Percentiles rank a stretch among this genome's conserved stretches.
phyloP scores from a whole-genome alignment of 92 coral and sea anemone genomes.

The Actinernus sp. region DNA sequence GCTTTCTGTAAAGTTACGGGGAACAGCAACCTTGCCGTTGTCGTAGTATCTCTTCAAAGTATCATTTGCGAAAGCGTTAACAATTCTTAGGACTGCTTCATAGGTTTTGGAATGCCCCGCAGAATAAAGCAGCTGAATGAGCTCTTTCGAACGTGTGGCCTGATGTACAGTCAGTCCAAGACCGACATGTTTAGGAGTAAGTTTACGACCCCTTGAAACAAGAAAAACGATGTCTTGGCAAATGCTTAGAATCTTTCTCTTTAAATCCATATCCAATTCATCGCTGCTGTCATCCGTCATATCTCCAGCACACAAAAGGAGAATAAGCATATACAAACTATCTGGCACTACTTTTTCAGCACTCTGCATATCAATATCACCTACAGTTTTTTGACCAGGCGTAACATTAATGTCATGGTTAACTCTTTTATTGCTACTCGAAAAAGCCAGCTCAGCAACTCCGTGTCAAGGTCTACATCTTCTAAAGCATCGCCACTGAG shows the following conservation, averaged over 20 bases:
- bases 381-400: conserved; percentile 27
- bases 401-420: not conserved
- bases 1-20: conserved; percentile 32
- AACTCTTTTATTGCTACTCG: conserved; percentile 52
- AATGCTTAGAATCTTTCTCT: conserved; percentile 54
- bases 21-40: conserved; percentile 61
- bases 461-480: conserved; percentile 47
- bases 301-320: conserved; percentile 47
- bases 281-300: not conserved
- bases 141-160: conserved; percentile 74
- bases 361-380: conserved; percentile 20
- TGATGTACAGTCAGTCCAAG: conserved; percentile 77
- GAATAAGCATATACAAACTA: conserved; percentile 5
- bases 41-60: conserved; percentile 43
- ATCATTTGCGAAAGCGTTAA: conserved; percentile 63
- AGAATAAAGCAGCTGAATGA: conserved; percentile 60
- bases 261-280: conserved; percentile 27
- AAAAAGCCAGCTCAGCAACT: conserved; percentile 68
- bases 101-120: conserved; percentile 68
- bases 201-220: conserved; percentile 41
- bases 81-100: conserved; percentile 64
- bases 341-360: conserved; percentile 52
- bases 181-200: conserved; percentile 70
- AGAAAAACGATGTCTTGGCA: conserved; percentile 56
- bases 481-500: conserved; percentile 25